These are phyloP conservation scores for Zonotrichia albicollis DNA, from an alignment of 2,797 vertebrate genomes.

Conservation along the genomic window DNA sequence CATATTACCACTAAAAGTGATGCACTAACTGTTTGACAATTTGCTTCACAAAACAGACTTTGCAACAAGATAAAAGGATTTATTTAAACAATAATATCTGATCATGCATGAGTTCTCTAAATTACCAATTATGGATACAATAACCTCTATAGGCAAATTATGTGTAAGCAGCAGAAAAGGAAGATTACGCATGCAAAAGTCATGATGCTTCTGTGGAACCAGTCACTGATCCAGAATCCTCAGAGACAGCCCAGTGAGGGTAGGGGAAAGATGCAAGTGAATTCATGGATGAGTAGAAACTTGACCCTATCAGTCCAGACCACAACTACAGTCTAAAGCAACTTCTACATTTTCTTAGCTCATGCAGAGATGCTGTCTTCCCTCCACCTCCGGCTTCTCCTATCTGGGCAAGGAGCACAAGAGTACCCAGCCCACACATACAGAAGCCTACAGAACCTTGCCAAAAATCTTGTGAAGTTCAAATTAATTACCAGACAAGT, in stretches of 20 bases:
- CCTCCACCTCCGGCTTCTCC: neutral
- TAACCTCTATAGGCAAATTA: neutral
- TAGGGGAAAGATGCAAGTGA: neutral
- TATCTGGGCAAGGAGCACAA: neutral
- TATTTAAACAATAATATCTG: neutral
- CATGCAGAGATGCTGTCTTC: neutral
- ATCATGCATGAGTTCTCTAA: neutral
- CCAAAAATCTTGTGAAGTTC: constrained; percentile 16
- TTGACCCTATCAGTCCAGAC: neutral
- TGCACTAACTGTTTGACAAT: neutral
- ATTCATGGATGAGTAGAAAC: neutral
- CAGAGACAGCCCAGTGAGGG: neutral
- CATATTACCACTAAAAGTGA: neutral
- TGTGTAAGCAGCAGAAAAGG: neutral
- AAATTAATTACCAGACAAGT: constrained; percentile 19
- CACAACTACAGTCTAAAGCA: neutral
- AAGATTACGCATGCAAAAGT: neutral
- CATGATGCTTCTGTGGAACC: neutral
- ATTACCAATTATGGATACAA: neutral
- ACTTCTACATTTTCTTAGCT: neutral
- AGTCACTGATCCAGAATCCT: neutral
- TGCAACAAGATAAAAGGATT: accelerated
- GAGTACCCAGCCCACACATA: neutral
- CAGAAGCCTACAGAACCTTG: neutral
- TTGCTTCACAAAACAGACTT: neutral